These are phyloP conservation scores for Eidolon dupreanum DNA, from an alignment of 2,797 vertebrate species.

Conservation along the genomic window DNA sequence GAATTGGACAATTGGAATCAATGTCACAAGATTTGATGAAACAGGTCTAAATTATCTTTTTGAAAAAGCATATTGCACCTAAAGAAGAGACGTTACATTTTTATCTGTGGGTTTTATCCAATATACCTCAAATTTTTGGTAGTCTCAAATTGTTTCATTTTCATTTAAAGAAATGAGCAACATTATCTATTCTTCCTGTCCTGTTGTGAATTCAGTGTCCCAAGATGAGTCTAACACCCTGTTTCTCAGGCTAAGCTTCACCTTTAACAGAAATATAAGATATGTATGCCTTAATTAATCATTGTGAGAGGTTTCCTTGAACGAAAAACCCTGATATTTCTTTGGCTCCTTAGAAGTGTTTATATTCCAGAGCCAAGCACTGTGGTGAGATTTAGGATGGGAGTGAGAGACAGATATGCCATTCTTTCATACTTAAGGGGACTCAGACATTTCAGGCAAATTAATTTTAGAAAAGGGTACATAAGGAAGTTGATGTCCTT, in stretches of 20 bases:
- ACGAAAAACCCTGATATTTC: not conserved
- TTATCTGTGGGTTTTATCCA: not conserved
- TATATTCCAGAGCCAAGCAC: not conserved
- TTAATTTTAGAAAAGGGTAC: not conserved
- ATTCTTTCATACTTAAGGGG: not conserved
- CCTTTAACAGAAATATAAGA: not conserved
- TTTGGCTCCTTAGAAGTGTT: not conserved
- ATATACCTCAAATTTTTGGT: not conserved
- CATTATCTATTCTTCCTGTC: not conserved
- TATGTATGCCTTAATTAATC: not conserved
- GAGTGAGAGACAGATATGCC: not conserved
- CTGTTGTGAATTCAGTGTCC: not conserved
- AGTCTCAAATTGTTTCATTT: not conserved
- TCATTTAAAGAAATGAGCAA: not conserved
- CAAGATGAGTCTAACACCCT: not conserved
- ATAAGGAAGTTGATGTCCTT: not conserved
- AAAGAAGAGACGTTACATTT: not conserved
- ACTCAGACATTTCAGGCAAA: not conserved
- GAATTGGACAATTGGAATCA: not conserved
- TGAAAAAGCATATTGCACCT: not conserved
- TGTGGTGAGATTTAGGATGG: not conserved
- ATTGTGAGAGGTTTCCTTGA: not conserved
- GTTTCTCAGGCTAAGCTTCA: not conserved
- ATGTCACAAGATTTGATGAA: not conserved
- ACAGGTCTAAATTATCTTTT: not conserved